Evolutionary conservation across 2,797 vertebrate genomes (phyloP).

Genomic region (Kryptolebias ocellatus): DNA sequence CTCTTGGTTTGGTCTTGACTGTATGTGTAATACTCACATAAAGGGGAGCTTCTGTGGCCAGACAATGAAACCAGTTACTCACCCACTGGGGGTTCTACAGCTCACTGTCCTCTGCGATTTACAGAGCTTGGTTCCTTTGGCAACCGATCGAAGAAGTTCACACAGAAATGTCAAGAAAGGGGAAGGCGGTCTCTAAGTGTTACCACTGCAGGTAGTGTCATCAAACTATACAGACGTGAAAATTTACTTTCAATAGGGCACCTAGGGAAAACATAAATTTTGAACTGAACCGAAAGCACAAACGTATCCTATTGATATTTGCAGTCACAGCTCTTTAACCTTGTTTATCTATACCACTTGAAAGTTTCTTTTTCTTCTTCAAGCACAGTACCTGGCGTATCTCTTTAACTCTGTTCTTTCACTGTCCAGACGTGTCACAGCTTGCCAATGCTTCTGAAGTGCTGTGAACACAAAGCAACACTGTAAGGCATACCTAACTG

Average conservation of each 20-base stretch:
- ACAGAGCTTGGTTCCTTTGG: slow-evolving; percentile 10
- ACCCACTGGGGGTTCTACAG: neutral
- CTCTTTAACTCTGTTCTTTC: neutral
- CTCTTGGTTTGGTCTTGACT: neutral
- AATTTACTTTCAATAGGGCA: slow-evolving; percentile 10
- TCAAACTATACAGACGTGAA: slow-evolving; percentile 3
- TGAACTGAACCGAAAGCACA: neutral
- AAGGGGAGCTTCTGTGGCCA: neutral
- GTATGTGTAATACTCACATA: neutral
- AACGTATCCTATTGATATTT: slow-evolving; percentile 3
- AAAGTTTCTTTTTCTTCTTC: slow-evolving; percentile 12
- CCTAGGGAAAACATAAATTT: neutral
- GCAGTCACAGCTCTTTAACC: slow-evolving; percentile 6
- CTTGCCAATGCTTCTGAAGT: neutral
- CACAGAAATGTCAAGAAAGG: slow-evolving; percentile 8
- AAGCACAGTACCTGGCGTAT: slow-evolving; percentile 6
- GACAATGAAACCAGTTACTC: slow-evolving; percentile 4
- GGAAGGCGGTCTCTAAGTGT: neutral
- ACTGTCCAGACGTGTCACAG: neutral
- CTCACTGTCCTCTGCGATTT: neutral
- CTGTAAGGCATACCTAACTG: neutral
- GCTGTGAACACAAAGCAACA: slow-evolving; percentile 3
- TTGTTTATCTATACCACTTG: slow-evolving; percentile 5
- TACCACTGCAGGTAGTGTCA: neutral
- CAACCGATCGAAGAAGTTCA: slow-evolving; percentile 3